phyloP scores from a whole-genome alignment of 2,113 vertebrate species.

The Halcyon malimbica region DNA sequence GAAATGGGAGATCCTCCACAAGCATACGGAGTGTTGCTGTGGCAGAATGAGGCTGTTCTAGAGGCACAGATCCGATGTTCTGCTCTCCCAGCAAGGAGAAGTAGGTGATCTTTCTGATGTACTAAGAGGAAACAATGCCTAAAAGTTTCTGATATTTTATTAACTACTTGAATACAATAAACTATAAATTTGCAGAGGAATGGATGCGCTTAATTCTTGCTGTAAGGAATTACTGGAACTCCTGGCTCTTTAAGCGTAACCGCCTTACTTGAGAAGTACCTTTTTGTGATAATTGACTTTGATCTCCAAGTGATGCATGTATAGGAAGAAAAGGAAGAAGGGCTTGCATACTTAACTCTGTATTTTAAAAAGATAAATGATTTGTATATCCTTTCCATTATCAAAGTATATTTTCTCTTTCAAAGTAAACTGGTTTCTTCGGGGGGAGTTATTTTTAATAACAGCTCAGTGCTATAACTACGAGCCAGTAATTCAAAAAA shows the following conservation, averaged over 20 bases:
- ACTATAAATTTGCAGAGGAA: neutral
- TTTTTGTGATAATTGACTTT: neutral
- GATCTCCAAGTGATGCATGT: neutral
- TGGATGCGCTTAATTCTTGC: neutral
- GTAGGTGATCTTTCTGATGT: neutral
- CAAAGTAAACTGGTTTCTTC: slow-evolving; percentile 3
- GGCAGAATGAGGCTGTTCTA: neutral
- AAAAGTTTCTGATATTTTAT: neutral
- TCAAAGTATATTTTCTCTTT: slow-evolving; percentile 48
- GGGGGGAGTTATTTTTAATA: neutral
- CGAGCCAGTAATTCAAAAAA: neutral
- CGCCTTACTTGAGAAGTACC: neutral
- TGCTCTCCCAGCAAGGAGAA: neutral
- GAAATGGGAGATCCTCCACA: neutral
- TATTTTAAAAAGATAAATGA: slow-evolving; percentile 28
- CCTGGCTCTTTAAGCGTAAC: neutral
- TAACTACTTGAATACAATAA: neutral
- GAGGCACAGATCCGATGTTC: neutral
- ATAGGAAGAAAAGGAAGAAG: neutral
- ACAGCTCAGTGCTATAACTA: neutral
- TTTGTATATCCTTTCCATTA: slow-evolving; percentile 38
- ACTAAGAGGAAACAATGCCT: neutral
- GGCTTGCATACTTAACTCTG: neutral
- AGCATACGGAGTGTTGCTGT: neutral
- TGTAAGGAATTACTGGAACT: neutral